Conservation (phyloP, 64 coral and sea anemone genomes). For the Montipora foliosa region DNA sequence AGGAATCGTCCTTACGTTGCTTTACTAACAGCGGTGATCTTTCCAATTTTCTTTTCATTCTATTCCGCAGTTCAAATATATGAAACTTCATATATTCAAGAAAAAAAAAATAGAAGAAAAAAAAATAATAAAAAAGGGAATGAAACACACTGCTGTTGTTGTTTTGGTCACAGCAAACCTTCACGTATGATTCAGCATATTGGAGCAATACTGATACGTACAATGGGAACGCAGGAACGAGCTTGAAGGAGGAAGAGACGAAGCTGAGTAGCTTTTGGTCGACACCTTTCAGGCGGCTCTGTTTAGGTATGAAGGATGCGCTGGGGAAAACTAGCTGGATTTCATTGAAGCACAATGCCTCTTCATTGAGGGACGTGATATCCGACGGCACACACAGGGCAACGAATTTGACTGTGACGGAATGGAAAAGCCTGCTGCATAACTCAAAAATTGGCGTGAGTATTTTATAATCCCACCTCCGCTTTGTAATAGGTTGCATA, state of each 20-base stretch:
- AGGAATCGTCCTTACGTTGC: no score
- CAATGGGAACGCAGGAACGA: background rate
- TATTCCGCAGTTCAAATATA: no score
- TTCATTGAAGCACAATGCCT: conserved; percentile 12
- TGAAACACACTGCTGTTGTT: background rate
- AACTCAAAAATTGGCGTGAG: conserved; percentile 44
- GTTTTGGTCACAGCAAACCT: conserved; percentile 36
- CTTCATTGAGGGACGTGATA: conserved; percentile 27
- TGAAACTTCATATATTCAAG: no score
- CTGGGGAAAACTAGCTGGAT: background rate
- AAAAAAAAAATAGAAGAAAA: no score
- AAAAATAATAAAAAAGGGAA: no score
- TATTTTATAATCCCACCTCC: background rate
- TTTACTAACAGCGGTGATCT: no score
- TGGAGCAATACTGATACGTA: conserved; percentile 22
- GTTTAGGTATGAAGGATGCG: conserved; percentile 61
- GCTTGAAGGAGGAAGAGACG: conserved; percentile 35
- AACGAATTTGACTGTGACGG: background rate
- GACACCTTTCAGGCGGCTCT: conserved; percentile 38
- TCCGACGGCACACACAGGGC: background rate
- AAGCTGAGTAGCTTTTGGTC: conserved; percentile 67
- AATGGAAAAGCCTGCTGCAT: conserved; percentile 54
- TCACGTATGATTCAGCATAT: conserved; percentile 51
- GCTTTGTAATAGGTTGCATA: no score
- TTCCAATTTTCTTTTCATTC: no score